Evolutionary conservation across 2,888 invertebrate genomes (phyloP).

Genomic region (Sarcophaga carnaria): DNA sequence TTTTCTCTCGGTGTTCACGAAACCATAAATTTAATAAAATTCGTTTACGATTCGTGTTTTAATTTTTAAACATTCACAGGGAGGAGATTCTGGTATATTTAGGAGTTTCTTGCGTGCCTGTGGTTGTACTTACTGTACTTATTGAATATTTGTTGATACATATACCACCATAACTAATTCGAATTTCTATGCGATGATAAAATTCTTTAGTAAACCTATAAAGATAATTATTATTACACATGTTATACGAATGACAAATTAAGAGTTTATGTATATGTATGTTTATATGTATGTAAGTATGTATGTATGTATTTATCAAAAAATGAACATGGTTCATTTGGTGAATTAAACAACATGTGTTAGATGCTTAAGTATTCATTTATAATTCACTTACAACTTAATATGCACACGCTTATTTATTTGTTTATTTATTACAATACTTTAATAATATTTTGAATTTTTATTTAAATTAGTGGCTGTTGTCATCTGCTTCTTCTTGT

Average conservation of each 20-base stretch:
- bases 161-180: too few species aligned
- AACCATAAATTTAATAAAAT: too few species aligned
- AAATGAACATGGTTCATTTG: background rate
- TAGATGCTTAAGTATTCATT: background rate
- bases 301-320: conserved; percentile 28
- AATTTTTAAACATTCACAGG: too few species aligned
- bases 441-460: conserved; percentile 3
- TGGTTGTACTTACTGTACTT: too few species aligned
- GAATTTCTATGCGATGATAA: too few species aligned
- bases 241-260: background rate
- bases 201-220: background rate
- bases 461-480: conserved; percentile 87
- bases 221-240: background rate
- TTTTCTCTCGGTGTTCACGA: too few species aligned
- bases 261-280: too few species aligned
- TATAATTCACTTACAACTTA: too few species aligned
- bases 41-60: too few species aligned
- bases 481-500: conserved; percentile 94
- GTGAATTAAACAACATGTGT: conserved; percentile 10
- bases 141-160: too few species aligned
- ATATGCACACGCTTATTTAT: background rate
- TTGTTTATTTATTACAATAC: background rate
- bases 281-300: background rate
- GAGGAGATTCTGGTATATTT: too few species aligned
- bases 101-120: too few species aligned